These are phyloP conservation scores for Hydrotaea diabolus DNA, from an alignment of 2,888 invertebrate genomes.

Conservation along the genomic window DNA sequence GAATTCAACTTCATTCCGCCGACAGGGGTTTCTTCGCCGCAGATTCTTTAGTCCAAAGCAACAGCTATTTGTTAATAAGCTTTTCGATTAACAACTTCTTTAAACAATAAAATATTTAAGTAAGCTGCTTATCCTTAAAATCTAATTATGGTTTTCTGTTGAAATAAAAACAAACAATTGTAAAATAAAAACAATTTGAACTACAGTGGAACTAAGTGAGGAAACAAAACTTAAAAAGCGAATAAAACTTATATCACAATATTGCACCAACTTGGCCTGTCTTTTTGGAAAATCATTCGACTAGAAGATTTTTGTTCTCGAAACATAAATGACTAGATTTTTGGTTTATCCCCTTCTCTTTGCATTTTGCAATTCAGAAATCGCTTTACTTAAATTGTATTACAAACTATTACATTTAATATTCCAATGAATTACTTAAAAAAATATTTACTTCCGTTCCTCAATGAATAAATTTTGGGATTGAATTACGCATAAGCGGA, in stretches of 20 bases:
- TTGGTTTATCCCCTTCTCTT: too few relatives aligned
- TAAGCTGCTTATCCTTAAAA: too few relatives aligned
- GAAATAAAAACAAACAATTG: conserved; percentile 12
- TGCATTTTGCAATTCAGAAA: not conserved
- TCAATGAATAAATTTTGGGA: not conserved
- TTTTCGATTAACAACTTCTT: too few relatives aligned
- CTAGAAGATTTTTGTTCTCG: conserved; percentile 29
- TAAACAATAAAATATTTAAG: too few relatives aligned
- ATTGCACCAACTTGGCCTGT: conserved; percentile 80
- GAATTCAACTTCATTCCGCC: too few relatives aligned
- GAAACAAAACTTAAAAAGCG: conserved; percentile 33
- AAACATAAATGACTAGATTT: conserved; percentile 50
- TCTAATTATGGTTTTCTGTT: not conserved
- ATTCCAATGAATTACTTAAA: not conserved
- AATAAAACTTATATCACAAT: conserved; percentile 78
- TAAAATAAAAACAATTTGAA: conserved; percentile 36
- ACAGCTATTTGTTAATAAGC: too few relatives aligned
- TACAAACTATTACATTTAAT: too few relatives aligned
- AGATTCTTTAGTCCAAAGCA: too few relatives aligned
- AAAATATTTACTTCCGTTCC: not conserved
- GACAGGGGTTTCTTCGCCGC: too few relatives aligned
- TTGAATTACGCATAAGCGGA: not conserved
- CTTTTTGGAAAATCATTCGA: conserved; percentile 46
- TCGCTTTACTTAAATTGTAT: too few relatives aligned
- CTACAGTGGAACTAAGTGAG: conserved; percentile 35